Evolutionary conservation across 2,888 invertebrate species (phyloP), one percentile per base, ranked within the genome.

Genomic region (Platerodrilus igneus): DNA sequence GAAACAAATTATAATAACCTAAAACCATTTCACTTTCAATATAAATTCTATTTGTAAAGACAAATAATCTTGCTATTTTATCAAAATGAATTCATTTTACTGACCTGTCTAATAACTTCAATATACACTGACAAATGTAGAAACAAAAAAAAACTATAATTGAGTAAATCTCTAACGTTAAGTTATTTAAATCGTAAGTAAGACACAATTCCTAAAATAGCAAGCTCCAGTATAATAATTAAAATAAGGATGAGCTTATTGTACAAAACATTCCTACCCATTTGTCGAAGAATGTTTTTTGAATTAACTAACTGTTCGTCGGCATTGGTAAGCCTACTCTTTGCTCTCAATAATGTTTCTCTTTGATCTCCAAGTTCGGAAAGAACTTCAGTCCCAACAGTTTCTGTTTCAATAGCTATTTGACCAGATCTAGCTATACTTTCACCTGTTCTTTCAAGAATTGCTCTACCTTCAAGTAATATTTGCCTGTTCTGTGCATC

Each of bases 341-440:
- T 75, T 2, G 79, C 76, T 39, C 86, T 68, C 3, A 82, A 59
- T 3, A 91, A 65, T 0, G 83, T 73, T 59, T 90, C 88, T 37
- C 89, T 68, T 65, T 90, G 90, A 42, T 75, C 77, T 2, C 79
- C 79, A 20, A 91, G 68, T 53, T 90, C 89, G 1, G 78, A 75
- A 4, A 90, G 73, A 2, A 88, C 85, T 60, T 81, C 83, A 1
- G 79, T 77, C 4, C 87, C 89, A 48, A 89, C 77, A 56, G 78
- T 75, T 67, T 90, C 90, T 0, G 86, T 87, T 68, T 91, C 88
- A 2, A 81, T 74, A 0, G 88, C 84, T 27, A 86, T 75, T 57
- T 78, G 78, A 50, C 83, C 81, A 1, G 86, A 83, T 36, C 86
- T 71, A 1, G 75, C 75, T 6, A 85, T 69, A 49, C 81, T 81